phyloP scores from a whole-genome alignment of 2,888 invertebrate species.

The Dysmachus trigonus region DNA sequence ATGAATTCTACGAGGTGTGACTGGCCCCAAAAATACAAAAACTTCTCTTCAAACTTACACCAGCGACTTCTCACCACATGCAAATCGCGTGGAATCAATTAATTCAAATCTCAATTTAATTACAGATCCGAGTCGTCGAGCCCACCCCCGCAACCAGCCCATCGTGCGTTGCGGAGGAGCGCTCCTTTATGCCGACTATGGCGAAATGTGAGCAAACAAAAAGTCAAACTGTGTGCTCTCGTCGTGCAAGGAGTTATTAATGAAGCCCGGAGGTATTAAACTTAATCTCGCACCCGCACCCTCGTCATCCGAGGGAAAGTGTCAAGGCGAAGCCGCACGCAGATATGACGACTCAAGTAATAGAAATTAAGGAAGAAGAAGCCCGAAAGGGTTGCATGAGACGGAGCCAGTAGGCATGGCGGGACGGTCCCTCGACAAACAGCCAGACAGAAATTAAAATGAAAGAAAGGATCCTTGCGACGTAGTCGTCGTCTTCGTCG shows the following conservation, averaged over 20 bases:
- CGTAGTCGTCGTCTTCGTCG: conserved; percentile 41
- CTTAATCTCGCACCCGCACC: conserved; percentile 5
- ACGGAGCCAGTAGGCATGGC: neutral
- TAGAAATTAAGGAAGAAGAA: conserved; percentile 19
- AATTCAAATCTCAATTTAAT: conserved; percentile 35
- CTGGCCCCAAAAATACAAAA: neutral
- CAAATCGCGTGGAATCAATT: conserved; percentile 5
- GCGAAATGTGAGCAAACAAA: conserved; percentile 22
- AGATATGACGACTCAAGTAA: conserved; percentile 31
- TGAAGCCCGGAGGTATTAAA: conserved; percentile 41
- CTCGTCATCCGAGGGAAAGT: conserved; percentile 12
- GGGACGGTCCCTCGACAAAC: conserved; percentile 10
- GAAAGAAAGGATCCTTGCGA: conserved; percentile 47
- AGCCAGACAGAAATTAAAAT: conserved; percentile 47
- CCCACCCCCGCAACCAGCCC: neutral
- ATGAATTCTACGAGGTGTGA: neutral
- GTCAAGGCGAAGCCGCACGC: conserved; percentile 33
- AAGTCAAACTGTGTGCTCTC: conserved; percentile 40
- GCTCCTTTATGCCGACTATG: neutral
- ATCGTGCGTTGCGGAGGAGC: neutral
- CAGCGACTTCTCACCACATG: neutral
- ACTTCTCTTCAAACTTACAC: neutral
- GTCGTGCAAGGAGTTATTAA: conserved; percentile 46
- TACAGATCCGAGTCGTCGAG: conserved; percentile 2
- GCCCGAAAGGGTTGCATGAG: conserved; percentile 36